Base-by-base conservation (phyloP, 2,113 vertebrate genomes). In the Motacilla alba region DNA sequence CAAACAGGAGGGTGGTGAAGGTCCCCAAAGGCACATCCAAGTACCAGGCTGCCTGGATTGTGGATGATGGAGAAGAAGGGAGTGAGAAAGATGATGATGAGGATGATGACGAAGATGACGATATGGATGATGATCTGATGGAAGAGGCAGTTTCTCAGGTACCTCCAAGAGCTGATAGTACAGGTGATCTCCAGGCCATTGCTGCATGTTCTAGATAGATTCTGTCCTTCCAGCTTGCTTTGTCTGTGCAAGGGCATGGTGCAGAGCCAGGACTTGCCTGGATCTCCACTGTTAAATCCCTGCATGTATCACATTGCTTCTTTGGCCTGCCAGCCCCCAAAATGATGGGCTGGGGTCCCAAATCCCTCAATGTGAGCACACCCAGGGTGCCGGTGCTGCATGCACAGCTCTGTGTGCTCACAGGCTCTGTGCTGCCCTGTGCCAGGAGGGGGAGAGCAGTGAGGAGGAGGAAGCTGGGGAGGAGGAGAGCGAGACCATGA, bases 11-110 rank as follows among this genome's bases (percentile, higher is more conserved):
- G 89, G 82, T 98, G 53, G 90, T 99, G 62, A 99, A 98, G 91
- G 99, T 99, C 70, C 99, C 99, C 16, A 99, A 99, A 97, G 99
- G 99, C 87, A 99, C 99, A 8, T 99, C 99, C 6, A 98, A 97
- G 85, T 99, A 99, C 95, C 99, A 99, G 96, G 99, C 99, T 64
- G 97, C 98, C 8, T 99, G 99, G 99, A 99, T 99, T 86, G 93
- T 99, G 79, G 98, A 99, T 77, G 98, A 98, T 44, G 97, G 83
- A 47, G 97, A 97, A 6, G 98, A 83, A 3, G 96, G 96, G 72
- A 96, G 67, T 28, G 97, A 92, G 22, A 98, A 98, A 17, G 94
- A 94, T 5, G 98, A 98, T 16, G 98, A 98, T 16, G 79, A 69
- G 4, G 96, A 98, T 5, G 96, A 98, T 10, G 80, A 69, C 3